Base-by-base conservation (phyloP, 92 coral and sea anemone genomes). In the Zoanthus sansibaricus region DNA sequence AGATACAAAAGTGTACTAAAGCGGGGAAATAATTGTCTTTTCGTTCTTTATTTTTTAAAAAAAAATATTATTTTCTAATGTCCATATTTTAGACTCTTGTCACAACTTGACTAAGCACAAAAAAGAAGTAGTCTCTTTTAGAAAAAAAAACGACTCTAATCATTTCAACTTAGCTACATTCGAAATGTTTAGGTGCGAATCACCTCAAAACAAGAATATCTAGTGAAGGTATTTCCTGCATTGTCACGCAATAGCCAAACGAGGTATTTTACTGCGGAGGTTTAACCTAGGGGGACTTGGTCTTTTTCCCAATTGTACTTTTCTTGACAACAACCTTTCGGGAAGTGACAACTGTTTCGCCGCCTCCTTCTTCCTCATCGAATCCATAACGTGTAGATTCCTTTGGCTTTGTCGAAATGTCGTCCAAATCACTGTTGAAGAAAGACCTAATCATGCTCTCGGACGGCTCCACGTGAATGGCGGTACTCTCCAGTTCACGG, bases 331-430 rank as follows among this genome's bases (percentile, higher is more conserved):
- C 87, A 54, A 83, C 87, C 74, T 73, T 71, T 51, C 79, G 77
- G 30, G 87, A 51, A 4, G 86, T 47, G 76, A 82, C 86, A 44
- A 71, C 71, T 6, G 85, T 80, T 10, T 67, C 85, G 30, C 85
- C 85, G 3, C 84, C 78, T 25, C 85, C 79, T 9, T 84, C 91
- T 8, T 87, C 91, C 62, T 45, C 72, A 25, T 84, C 94, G 55
- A 87, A 68, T 59, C 86, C 93, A 54, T 61, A 70, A 69, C 87
- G 87, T 76, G 94, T 91, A 64, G 94, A 88, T 54, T 91, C 94
- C 49, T 32, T 52, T 3, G 79, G 71, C 54, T 83, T 73, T 21
- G 44, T 88, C 77, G 79, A 89, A 5, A 61, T 75, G 59, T 84
- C 89, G 8, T 68, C 71, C 20, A 86, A 68, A 4, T 85, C 91